A percentile compares a stretch with the other conserved stretches of the same genome.
These are phyloP conservation scores for Bubo bubo DNA, from an alignment of 2,113 vertebrate genomes.

Conservation along the genomic window DNA sequence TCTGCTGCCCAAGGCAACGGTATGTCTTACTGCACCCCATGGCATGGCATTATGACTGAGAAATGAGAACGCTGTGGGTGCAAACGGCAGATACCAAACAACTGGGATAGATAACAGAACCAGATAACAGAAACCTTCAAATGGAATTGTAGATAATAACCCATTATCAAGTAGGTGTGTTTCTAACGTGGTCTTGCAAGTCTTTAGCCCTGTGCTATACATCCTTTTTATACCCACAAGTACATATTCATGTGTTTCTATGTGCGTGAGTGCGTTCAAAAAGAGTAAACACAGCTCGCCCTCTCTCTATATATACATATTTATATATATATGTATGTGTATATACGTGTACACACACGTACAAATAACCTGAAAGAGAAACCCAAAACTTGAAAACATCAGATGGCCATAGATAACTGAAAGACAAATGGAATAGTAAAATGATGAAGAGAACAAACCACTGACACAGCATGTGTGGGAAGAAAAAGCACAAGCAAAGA, in stretches of 20 bases:
- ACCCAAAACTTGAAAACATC: not conserved
- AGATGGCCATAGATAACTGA: not conserved
- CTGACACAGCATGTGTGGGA: not conserved
- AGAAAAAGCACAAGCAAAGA: not conserved
- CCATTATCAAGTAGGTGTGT: not conserved
- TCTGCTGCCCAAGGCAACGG: accelerated
- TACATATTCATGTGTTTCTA: accelerated
- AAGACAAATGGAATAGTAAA: not conserved
- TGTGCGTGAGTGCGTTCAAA: not conserved
- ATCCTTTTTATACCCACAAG: not conserved
- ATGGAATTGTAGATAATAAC: not conserved
- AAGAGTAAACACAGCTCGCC: not conserved
- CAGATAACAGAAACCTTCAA: not conserved
- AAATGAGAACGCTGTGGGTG: not conserved
- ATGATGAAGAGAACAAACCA: not conserved
- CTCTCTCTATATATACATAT: not conserved
- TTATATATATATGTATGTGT: not conserved
- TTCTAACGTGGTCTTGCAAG: not conserved
- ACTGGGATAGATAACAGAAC: not conserved
- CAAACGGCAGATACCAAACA: not conserved
- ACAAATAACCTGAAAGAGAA: not conserved
- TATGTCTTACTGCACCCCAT: not conserved
- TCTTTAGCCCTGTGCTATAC: not conserved
- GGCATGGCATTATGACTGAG: not conserved
- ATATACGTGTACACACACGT: too few species aligned